Conservation (phyloP, 2,888 invertebrate genomes). For the Stenoptilia bipunctidactyla region DNA sequence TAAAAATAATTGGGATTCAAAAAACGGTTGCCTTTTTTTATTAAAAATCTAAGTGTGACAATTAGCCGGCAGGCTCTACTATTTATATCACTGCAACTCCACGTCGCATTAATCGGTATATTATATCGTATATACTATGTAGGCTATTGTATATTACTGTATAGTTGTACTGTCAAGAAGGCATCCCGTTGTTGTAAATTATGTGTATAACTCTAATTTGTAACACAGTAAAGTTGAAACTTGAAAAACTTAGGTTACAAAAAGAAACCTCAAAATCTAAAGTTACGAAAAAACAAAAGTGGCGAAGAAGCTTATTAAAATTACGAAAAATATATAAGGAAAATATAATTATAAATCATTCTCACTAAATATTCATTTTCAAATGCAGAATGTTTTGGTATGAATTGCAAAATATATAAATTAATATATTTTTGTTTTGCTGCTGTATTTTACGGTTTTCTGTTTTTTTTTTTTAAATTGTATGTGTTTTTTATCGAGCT, state of each 20-base stretch:
- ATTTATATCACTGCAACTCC: too few species aligned
- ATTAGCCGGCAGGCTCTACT: too few species aligned
- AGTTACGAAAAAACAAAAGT: constrained; percentile 26
- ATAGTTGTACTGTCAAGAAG: constrained; percentile 69
- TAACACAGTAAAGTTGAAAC: constrained; percentile 55
- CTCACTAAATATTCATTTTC: constrained; percentile 55
- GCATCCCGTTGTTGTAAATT: constrained; percentile 62
- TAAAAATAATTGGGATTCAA: too few species aligned
- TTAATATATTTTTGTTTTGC: constrained; percentile 43
- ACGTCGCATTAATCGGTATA: constrained; percentile 19
- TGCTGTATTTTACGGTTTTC: constrained; percentile 22
- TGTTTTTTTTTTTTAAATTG: constrained; percentile 16
- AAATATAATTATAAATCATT: too few species aligned
- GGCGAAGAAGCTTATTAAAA: constrained; percentile 26
- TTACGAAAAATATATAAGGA: too few species aligned
- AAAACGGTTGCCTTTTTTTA: too few species aligned
- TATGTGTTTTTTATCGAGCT: too few species aligned
- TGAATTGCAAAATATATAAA: constrained; percentile 58
- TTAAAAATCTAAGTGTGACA: too few species aligned
- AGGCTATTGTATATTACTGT: constrained; percentile 46
- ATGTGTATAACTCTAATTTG: constrained; percentile 55
- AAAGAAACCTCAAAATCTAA: constrained; percentile 51
- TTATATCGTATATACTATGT: constrained; percentile 25
- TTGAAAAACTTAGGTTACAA: constrained; percentile 39
- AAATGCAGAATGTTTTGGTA: constrained; percentile 69